Conservation (phyloP, 2,797 vertebrate genomes). For the Manis pentadactyla region DNA sequence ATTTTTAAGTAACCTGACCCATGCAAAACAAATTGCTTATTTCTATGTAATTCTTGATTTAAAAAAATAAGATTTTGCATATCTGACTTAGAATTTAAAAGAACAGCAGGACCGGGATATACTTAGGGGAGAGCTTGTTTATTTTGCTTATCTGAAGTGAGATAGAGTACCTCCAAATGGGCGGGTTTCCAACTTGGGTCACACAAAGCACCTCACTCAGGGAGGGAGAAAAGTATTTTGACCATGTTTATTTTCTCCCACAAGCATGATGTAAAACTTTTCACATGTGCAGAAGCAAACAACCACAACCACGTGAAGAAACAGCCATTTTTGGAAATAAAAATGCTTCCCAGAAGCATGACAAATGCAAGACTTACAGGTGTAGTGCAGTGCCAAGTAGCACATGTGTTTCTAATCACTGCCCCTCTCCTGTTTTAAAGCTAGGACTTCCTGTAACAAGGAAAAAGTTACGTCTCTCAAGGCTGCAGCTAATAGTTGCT, state of each 20-base stretch:
- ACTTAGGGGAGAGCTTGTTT: background rate
- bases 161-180: conserved; percentile 40
- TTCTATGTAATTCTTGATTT: background rate
- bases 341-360: conserved; percentile 46
- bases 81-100: background rate
- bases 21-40: background rate
- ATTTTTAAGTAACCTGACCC: background rate
- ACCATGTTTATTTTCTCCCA: background rate
- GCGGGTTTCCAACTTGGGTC: conserved; percentile 44
- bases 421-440: conserved; percentile 49
- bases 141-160: conserved; percentile 51
- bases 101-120: background rate
- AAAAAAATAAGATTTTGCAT: background rate
- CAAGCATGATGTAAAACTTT: conserved; percentile 24
- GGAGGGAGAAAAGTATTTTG: background rate
- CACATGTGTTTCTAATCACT: conserved; percentile 28
- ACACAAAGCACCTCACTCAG: conserved; percentile 21
- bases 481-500: background rate
- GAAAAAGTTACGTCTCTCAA: background rate
- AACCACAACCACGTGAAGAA: conserved; percentile 24
- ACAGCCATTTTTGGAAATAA: conserved; percentile 30
- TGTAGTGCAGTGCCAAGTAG: background rate
- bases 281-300: conserved; percentile 27
- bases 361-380: conserved; percentile 61
- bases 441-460: conserved; percentile 37